Percentiles rank a stretch among this genome's conserved stretches.
Evolutionary conservation across 2,888 invertebrate genomes (phyloP).

Genomic region (Eledone cirrhosa): DNA sequence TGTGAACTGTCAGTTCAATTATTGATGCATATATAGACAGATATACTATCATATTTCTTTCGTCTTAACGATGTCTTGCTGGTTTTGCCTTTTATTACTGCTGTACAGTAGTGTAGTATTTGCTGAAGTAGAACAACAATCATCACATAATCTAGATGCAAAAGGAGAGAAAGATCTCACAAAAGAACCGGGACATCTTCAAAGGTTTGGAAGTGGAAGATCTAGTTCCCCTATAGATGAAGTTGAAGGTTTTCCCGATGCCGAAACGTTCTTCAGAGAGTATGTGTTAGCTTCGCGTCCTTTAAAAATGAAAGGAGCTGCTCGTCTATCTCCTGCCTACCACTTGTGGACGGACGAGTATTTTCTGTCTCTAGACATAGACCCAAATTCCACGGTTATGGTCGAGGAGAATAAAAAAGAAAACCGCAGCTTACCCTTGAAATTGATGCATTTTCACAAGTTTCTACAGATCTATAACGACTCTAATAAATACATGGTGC

Average conservation of each 20-base stretch:
- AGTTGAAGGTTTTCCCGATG: constrained; percentile 49
- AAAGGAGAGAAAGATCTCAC: constrained; percentile 36
- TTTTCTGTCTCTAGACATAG: constrained; percentile 49
- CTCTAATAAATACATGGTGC: constrained; percentile 62
- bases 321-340: constrained; percentile 53
- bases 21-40: too few relatives aligned
- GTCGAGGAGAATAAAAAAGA: constrained; percentile 64
- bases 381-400: constrained; percentile 44
- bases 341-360: constrained; percentile 62
- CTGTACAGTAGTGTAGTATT: too few relatives aligned
- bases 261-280: constrained; percentile 52
- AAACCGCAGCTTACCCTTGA: constrained; percentile 49
- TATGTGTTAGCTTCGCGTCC: constrained; percentile 53
- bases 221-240: constrained; percentile 47
- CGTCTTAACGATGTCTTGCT: too few relatives aligned
- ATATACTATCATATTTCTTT: too few relatives aligned
- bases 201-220: constrained; percentile 58
- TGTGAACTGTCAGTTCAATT: not conserved
- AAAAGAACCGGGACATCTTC: constrained; percentile 49
- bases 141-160: too few relatives aligned
- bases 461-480: constrained; percentile 60
- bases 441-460: constrained; percentile 53
- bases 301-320: constrained; percentile 58
- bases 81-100: too few relatives aligned
- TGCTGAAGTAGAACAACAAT: too few relatives aligned